A percentile compares a stretch with the other conserved stretches of the same genome.
Conservation (phyloP, 2,113 vertebrate genomes). For the Malaclemys terrapin region DNA sequence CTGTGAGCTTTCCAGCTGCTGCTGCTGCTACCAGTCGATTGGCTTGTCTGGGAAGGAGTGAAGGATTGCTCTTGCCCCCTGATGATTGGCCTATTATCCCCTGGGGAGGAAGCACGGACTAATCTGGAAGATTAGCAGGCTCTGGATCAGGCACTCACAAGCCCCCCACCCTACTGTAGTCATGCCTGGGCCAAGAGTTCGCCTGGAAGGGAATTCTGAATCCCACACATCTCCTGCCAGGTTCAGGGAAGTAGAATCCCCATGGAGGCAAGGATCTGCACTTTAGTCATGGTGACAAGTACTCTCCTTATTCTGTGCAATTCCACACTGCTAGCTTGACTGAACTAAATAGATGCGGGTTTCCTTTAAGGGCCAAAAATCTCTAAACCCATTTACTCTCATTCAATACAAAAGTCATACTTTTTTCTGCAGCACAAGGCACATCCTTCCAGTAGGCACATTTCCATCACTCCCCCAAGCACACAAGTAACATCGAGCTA, state of each 20-base stretch:
- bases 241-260: conserved; percentile 15
- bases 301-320: neutral
- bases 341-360: conserved; percentile 10
- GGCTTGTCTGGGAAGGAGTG: conserved; percentile 42
- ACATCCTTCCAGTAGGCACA: neutral
- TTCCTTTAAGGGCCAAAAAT: neutral
- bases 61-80: conserved; percentile 53
- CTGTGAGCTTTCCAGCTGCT: conserved; percentile 34
- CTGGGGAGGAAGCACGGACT: conserved; percentile 38
- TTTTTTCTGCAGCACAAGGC: neutral
- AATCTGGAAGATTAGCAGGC: conserved; percentile 72
- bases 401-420: neutral
- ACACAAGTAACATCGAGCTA: neutral
- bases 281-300: conserved; percentile 47
- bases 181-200: conserved; percentile 16
- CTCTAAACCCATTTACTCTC: neutral
- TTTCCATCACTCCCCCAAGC: conserved; percentile 2
- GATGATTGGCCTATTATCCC: conserved; percentile 56
- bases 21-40: conserved; percentile 44
- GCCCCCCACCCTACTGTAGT: conserved; percentile 16
- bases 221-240: conserved; percentile 61
- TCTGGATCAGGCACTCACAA: conserved; percentile 47
- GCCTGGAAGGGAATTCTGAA: conserved; percentile 64
- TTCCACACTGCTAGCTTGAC: neutral
- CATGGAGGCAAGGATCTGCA: conserved; percentile 10